Evolutionary conservation across 1,140 invertebrate species (phyloP), one percentile per base, ranked within the genome.

Genomic region (Samia ricini): DNA sequence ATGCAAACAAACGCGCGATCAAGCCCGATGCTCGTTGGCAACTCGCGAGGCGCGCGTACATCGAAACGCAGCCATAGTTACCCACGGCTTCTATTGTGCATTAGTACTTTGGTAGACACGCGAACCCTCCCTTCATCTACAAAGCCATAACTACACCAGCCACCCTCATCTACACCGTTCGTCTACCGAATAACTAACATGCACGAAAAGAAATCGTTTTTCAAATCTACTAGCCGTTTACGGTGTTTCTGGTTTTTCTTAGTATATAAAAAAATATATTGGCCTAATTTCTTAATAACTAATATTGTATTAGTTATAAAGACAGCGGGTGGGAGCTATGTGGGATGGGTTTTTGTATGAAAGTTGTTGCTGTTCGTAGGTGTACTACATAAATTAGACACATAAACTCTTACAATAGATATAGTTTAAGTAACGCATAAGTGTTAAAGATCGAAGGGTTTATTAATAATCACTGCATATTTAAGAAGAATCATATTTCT

Each of bases 1-100:
- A 71, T 69, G 70, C 77, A 68, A 85, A 79, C 77, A 68, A 85
- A 79, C 85, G 85, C 82, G 83, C 84, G 81, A 77, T 83, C 85
- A 73, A 80, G 74, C 76, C 83, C 76, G 77, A 84, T 79, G 85
- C 83, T 79, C 75, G 80, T 68, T 78, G 80, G 70, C 77, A 82
- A 88, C 85, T 88, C 83, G 79, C 77, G 68, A 76, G 67, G 71
- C 66, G 76, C 79, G 65, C 42, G 66, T 36, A 63, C 64, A 70
- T 65, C 67, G 74, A 74, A 59, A 66, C 78, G 72, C 74, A 82
- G 60, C 65, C 73, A 83, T 79, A 80, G 57, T 72, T 77, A 80
- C 70, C 65, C 72, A 83, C 79, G 81, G 79, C 79, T 79, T 78
- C 83, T 79, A 85, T 88, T 86, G 82, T 88, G 71, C 77, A 64